Percentiles rank a stretch among this genome's conserved stretches.
Conservation (phyloP, 1,140 invertebrate species). For the Melitaea cinxia region DNA sequence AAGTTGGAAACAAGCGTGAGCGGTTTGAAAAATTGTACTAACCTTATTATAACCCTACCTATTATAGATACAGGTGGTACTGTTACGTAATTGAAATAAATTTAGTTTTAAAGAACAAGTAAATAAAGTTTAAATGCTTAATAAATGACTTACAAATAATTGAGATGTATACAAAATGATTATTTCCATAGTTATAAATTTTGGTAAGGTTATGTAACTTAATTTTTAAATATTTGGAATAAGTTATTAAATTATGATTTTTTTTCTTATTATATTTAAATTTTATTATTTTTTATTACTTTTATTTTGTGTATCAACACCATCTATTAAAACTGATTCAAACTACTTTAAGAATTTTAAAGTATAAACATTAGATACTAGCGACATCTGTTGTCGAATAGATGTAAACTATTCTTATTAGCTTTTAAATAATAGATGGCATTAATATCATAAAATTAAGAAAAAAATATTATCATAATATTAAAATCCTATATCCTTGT, state of each 20-base stretch:
- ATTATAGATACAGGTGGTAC: too few species aligned
- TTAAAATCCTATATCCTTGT: not conserved
- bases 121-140: too few species aligned
- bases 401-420: slow-evolving; percentile 33
- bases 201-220: too few species aligned
- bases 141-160: too few species aligned
- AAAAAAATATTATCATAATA: not conserved
- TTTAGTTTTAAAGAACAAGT: too few species aligned
- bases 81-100: too few species aligned
- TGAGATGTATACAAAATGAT: too few species aligned
- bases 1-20: too few species aligned
- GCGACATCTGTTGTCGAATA: slow-evolving; percentile 36
- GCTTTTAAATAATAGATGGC: slow-evolving; percentile 51
- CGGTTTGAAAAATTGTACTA: too few species aligned
- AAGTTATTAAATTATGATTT: not conserved
- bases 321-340: slow-evolving; percentile 46
- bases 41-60: too few species aligned
- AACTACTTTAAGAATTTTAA: slow-evolving; percentile 34
- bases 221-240: too few species aligned
- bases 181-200: too few species aligned
- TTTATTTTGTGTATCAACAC: slow-evolving; percentile 29
- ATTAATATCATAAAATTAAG: not conserved
- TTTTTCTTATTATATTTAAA: not conserved
- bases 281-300: not conserved
- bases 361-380: slow-evolving; percentile 11